Evolutionary conservation across 2,888 invertebrate species (phyloP).

Genomic region (Brenthis daphne): DNA sequence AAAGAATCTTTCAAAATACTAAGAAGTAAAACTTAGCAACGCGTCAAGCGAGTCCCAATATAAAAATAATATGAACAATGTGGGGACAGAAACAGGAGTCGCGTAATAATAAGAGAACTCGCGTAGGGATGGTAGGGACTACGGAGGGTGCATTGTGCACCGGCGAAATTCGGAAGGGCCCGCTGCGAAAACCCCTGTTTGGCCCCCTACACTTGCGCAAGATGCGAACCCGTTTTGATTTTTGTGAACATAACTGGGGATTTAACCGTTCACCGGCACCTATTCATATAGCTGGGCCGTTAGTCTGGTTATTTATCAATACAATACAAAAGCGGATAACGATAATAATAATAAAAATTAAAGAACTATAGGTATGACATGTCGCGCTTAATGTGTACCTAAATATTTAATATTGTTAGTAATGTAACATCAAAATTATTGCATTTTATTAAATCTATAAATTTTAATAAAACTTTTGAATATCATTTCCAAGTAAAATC

Average conservation of each 20-base stretch:
- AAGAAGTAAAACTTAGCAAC: constrained; percentile 53
- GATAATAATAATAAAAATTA: constrained; percentile 15
- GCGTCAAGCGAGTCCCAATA: constrained; percentile 75
- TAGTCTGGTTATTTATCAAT: constrained; percentile 35
- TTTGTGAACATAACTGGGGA: constrained; percentile 69
- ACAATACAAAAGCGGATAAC: constrained; percentile 7
- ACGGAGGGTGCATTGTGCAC: constrained; percentile 82
- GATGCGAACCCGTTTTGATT: constrained; percentile 81
- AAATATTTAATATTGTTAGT: not conserved
- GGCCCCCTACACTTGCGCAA: constrained; percentile 79
- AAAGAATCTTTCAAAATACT: constrained; percentile 4
- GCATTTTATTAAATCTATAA: no score
- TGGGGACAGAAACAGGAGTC: constrained; percentile 78
- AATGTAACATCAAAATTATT: no score
- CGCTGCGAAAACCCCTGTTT: constrained; percentile 74
- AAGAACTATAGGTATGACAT: constrained; percentile 2
- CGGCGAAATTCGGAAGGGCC: constrained; percentile 81
- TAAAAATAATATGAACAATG: constrained; percentile 77
- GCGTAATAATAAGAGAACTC: constrained; percentile 80
- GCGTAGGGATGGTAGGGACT: constrained; percentile 81
- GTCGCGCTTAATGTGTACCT: not conserved
- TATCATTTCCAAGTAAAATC: no score
- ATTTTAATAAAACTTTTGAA: no score
- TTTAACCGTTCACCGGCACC: constrained; percentile 64
- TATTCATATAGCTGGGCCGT: constrained; percentile 57